These are phyloP conservation scores for Sisyra terminalis DNA, from an alignment of 2,888 invertebrate species.

Conservation along the genomic window DNA sequence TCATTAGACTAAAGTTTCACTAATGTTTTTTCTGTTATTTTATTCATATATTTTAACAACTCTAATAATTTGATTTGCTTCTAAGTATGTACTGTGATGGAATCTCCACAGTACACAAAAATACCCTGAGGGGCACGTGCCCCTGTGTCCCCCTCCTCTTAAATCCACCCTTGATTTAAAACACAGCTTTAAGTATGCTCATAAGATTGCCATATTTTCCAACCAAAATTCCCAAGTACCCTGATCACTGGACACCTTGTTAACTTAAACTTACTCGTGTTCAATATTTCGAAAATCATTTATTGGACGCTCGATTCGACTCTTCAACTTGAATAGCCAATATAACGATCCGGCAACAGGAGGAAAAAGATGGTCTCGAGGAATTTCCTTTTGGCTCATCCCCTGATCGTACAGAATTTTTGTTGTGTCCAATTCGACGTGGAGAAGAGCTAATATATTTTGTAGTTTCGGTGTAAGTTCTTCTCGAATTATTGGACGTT, in stretches of 20 bases:
- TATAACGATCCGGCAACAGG: constrained; percentile 57
- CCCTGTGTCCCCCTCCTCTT: no score
- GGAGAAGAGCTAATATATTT: constrained; percentile 44
- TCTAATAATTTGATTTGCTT: no score
- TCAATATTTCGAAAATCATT: constrained; percentile 45
- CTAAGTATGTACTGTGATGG: no score
- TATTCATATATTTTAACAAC: no score
- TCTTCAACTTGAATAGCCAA: constrained; percentile 50
- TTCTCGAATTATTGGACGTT: constrained; percentile 53
- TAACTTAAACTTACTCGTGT: constrained; percentile 32
- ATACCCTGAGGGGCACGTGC: no score
- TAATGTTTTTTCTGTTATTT: no score
- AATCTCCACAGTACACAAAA: no score
- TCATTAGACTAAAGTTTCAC: no score
- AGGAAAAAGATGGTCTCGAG: constrained; percentile 52
- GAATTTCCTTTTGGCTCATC: constrained; percentile 29
- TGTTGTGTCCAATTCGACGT: constrained; percentile 43
- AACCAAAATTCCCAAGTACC: no score
- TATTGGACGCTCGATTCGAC: constrained; percentile 38
- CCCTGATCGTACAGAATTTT: constrained; percentile 46
- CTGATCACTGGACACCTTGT: constrained; percentile 1
- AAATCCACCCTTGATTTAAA: no score
- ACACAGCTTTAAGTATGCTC: no score
- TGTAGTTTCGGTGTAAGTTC: constrained; percentile 54
- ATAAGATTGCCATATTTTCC: no score